Percentiles rank a stretch among this genome's conserved stretches.
Conservation (phyloP, 2,888 invertebrate species). For the Netelia inedita region DNA sequence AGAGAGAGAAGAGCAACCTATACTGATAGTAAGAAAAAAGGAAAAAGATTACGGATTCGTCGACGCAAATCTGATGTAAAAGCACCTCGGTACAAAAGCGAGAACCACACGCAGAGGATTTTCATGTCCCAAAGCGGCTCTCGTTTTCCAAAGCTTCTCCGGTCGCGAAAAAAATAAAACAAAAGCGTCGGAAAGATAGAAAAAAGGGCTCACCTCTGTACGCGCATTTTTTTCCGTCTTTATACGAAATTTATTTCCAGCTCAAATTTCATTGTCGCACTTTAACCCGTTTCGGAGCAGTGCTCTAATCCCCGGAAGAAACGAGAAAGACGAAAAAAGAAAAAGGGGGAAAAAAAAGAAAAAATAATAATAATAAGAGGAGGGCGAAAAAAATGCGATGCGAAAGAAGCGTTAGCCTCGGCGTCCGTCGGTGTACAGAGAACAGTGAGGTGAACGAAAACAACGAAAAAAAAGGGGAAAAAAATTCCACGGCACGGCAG, state of each 20-base stretch:
- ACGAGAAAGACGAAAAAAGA: slow-evolving; percentile 21
- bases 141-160: slow-evolving; percentile 4
- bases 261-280: slow-evolving; percentile 63
- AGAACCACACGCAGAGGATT: slow-evolving; percentile 1
- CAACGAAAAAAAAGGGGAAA: slow-evolving; percentile 37
- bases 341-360: slow-evolving; percentile 24
- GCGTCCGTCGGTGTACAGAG: slow-evolving; percentile 50
- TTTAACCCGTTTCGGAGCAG: slow-evolving; percentile 38
- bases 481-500: slow-evolving; percentile 19
- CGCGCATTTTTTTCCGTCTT: not conserved
- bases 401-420: slow-evolving; percentile 48
- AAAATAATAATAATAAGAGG: slow-evolving; percentile 23
- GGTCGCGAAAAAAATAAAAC: not conserved
- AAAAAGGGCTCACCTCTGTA: not conserved
- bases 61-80: slow-evolving; percentile 8
- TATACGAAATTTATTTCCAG: slow-evolving; percentile 56
- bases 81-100: not conserved
- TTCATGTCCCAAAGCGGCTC: not conserved
- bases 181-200: not conserved
- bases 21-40: not conserved
- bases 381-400: not conserved
- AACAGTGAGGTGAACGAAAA: not conserved
- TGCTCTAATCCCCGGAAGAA: slow-evolving; percentile 57
- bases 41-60: not conserved
- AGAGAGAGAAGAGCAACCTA: not conserved